phyloP scores from a whole-genome alignment of 1,140 invertebrate genomes.

The Calliopsis andreniformis region DNA sequence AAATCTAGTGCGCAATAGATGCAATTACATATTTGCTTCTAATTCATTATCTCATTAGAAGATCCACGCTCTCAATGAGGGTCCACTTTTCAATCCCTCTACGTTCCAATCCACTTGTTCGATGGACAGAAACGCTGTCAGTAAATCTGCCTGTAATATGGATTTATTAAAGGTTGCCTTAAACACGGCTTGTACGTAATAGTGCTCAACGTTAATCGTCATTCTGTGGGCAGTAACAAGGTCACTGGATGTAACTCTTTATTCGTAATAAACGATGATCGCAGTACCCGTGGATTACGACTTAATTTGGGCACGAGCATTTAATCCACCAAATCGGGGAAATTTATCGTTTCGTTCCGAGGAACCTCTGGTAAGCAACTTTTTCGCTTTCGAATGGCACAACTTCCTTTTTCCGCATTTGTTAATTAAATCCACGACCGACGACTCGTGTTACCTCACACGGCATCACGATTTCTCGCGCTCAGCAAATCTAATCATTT shows the following conservation, averaged over 20 bases:
- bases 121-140: conserved; percentile 25
- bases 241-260: conserved; percentile 70
- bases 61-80: background rate
- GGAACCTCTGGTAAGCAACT: background rate
- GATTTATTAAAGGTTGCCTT: conserved; percentile 56
- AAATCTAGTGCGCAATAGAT: background rate
- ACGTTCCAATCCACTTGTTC: background rate
- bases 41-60: background rate
- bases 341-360: background rate
- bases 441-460: background rate
- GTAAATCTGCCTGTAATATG: conserved; percentile 39
- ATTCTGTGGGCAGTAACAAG: conserved; percentile 65
- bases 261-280: conserved; percentile 65
- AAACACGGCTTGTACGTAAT: conserved; percentile 58
- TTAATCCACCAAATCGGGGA: conserved; percentile 25
- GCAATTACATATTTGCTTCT: background rate
- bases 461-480: background rate
- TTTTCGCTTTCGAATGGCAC: background rate
- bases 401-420: background rate
- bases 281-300: conserved; percentile 52
- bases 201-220: conserved; percentile 60
- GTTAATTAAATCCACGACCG: background rate
- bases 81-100: background rate
- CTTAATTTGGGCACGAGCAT: conserved; percentile 55
- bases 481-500: background rate